phyloP scores from a whole-genome alignment of 2,113 vertebrate species.

The Nycticryphes semicollaris region DNA sequence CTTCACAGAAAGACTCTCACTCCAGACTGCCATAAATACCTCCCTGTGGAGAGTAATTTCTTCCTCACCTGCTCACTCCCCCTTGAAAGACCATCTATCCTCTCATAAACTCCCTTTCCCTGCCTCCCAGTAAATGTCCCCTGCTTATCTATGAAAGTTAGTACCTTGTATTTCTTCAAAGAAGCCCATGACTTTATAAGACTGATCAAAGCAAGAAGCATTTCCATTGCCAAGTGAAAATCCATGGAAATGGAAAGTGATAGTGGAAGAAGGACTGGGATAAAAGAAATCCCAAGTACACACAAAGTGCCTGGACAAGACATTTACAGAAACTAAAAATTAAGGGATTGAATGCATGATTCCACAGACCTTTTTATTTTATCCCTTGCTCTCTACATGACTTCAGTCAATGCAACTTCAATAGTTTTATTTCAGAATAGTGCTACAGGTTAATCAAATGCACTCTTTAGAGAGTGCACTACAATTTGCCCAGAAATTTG shows the following conservation, averaged over 20 bases:
- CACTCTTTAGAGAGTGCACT: background rate
- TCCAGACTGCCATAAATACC: background rate
- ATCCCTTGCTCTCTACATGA: background rate
- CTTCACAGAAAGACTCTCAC: background rate
- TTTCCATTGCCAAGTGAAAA: background rate
- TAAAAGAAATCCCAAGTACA: background rate
- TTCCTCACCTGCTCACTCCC: background rate
- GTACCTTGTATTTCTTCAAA: background rate
- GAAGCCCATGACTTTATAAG: background rate
- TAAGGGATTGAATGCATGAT: background rate
- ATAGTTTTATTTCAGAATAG: background rate
- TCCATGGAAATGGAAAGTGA: background rate
- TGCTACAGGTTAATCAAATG: background rate
- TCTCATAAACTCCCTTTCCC: background rate
- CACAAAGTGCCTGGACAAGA: background rate
- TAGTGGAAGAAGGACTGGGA: background rate
- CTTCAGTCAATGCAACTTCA: background rate
- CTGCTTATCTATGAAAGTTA: background rate
- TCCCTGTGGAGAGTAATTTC: background rate
- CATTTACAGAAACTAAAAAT: background rate
- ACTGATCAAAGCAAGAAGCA: background rate
- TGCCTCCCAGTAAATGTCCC: fast-evolving
- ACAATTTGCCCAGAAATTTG: background rate
- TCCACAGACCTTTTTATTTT: background rate
- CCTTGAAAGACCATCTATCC: background rate